These are phyloP conservation scores for Epinotia brunnichana DNA, from an alignment of 2,888 invertebrate species.

Conservation along the genomic window DNA sequence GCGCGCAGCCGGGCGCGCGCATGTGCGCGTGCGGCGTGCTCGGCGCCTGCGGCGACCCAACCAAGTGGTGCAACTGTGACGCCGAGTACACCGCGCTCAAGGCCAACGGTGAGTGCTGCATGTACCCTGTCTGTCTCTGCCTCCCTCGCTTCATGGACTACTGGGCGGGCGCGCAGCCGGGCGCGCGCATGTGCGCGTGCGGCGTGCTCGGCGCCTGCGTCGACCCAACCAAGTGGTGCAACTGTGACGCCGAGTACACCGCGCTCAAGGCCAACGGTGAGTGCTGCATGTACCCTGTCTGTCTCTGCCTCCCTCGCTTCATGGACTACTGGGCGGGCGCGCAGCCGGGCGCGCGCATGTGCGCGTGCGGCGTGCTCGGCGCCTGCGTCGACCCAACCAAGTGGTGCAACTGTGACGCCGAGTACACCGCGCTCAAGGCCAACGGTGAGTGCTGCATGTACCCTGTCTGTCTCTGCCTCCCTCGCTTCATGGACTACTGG, in stretches of 20 bases:
- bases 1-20: conserved; percentile 86
- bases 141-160: too few species aligned
- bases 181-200: conserved; percentile 91
- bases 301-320: too few species aligned
- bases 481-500: too few species aligned
- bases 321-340: too few species aligned
- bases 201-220: conserved; percentile 93
- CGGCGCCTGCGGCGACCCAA: conserved; percentile 91
- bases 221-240: conserved; percentile 96
- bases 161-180: too few species aligned
- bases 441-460: conserved; percentile 52
- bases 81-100: conserved; percentile 75
- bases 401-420: conserved; percentile 98
- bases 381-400: conserved; percentile 92
- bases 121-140: too few species aligned
- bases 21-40: conserved; percentile 94
- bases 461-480: too few species aligned
- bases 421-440: conserved; percentile 57
- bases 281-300: too few species aligned
- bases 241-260: conserved; percentile 91
- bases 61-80: conserved; percentile 98
- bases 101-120: conserved; percentile 57
- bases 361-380: conserved; percentile 93
- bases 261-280: conserved; percentile 57
- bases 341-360: too few species aligned